Conservation (phyloP, 2,113 vertebrate species). For the Xiphias gladius region DNA sequence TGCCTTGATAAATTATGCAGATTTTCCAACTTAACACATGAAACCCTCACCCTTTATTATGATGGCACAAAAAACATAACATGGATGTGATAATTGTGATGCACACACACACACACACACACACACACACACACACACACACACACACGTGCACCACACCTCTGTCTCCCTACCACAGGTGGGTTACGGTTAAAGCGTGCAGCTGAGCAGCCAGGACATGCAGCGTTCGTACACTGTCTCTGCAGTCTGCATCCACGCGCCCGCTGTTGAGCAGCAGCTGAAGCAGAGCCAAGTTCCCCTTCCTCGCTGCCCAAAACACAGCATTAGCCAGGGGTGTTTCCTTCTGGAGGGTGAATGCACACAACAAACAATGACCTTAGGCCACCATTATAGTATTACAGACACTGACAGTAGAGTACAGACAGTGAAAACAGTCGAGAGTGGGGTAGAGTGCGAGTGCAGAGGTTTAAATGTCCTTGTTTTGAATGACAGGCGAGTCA, state of each 20-base stretch:
- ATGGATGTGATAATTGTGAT: background rate
- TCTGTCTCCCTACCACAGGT: conserved; percentile 72
- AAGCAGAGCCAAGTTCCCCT: conserved; percentile 95
- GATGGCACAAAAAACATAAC: background rate
- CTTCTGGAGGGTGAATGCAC: conserved; percentile 87
- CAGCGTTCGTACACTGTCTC: conserved; percentile 92
- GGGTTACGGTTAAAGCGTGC: conserved; percentile 70
- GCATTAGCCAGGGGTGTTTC: conserved; percentile 98
- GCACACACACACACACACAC: conserved; percentile 3
- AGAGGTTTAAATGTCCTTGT: background rate
- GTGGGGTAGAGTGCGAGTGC: background rate
- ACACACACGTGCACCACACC: conserved; percentile 47
- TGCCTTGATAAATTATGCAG: background rate
- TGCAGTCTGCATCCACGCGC: conserved; percentile 96
- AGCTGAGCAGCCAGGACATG: conserved; percentile 70
- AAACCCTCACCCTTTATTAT: background rate
- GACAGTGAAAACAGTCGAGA: conserved; percentile 5
- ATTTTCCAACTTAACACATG: background rate
- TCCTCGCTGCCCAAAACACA: conserved; percentile 96
- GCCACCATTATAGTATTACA: conserved; percentile 57
- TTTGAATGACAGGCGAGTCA: conserved; percentile 24
- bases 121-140: conserved; percentile 28
- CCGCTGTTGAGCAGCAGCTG: conserved; percentile 97
- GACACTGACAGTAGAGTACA: background rate
- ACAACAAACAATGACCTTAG: conserved; percentile 59